Percentiles rank a stretch among this genome's conserved stretches.
phyloP scores from a whole-genome alignment of 1,140 invertebrate genomes.

The Metopolophium dirhodum region DNA sequence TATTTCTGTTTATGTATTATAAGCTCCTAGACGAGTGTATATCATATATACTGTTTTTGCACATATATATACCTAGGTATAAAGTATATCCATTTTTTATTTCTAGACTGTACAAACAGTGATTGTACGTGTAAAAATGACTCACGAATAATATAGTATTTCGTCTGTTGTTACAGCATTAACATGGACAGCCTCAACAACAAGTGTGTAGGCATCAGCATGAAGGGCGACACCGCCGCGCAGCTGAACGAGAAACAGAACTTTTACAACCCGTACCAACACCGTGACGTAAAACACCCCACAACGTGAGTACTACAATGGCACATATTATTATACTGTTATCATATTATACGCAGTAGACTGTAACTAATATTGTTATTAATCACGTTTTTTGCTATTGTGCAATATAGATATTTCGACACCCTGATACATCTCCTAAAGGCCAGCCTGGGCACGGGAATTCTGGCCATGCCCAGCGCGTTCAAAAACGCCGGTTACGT shows the following conservation, averaged over 20 bases:
- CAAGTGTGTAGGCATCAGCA: not conserved
- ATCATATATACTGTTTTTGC: too few species aligned
- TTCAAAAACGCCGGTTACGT: conserved; percentile 79
- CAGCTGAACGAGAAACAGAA: conserved; percentile 28
- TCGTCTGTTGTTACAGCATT: not conserved
- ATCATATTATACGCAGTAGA: not conserved
- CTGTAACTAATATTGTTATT: not conserved
- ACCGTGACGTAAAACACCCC: conserved; percentile 73
- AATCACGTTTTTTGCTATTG: not conserved
- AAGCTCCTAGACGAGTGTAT: too few species aligned
- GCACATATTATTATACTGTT: not conserved
- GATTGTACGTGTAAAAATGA: too few species aligned
- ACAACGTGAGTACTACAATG: conserved; percentile 70
- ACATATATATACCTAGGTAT: too few species aligned
- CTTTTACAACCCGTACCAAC: conserved; percentile 70
- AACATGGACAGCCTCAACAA: conserved; percentile 43
- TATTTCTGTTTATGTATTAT: not conserved
- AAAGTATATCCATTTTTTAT: too few species aligned
- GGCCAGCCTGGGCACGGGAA: conserved; percentile 87
- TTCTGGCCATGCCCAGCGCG: conserved; percentile 87
- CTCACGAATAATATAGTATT: not conserved
- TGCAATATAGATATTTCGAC: conserved; percentile 72
- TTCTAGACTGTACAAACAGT: too few species aligned
- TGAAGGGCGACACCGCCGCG: not conserved
- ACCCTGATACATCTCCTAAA: conserved; percentile 84